A percentile compares a stretch with the other conserved stretches of the same genome.
phyloP scores from a whole-genome alignment of 2,113 vertebrate genomes.

The Cynopterus brachyotis region DNA sequence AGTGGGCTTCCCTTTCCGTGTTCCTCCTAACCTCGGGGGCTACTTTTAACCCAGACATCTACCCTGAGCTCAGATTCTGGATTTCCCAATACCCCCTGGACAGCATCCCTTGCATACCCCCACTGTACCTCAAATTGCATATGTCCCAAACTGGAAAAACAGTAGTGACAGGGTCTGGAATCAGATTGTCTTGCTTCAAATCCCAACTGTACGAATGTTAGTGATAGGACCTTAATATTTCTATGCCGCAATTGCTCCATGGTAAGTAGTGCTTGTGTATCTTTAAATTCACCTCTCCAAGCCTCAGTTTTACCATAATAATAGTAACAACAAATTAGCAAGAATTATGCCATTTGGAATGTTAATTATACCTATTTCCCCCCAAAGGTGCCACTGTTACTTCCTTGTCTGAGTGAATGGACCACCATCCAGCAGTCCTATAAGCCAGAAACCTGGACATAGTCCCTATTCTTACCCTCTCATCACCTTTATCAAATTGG shows the following conservation, averaged over 20 bases:
- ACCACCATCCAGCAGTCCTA: neutral
- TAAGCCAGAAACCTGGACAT: neutral
- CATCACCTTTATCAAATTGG: neutral
- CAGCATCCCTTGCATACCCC: neutral
- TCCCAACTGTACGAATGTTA: neutral
- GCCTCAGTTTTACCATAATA: neutral
- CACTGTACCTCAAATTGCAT: neutral
- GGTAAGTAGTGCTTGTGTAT: neutral
- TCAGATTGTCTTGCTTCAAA: neutral
- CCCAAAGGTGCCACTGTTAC: neutral
- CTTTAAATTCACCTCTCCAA: neutral
- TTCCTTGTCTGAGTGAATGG: neutral
- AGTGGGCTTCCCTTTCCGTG: neutral
- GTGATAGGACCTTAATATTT: neutral
- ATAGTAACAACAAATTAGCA: neutral
- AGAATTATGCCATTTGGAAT: neutral
- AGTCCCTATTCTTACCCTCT: neutral
- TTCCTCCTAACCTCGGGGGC: neutral
- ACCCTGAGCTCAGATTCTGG: neutral
- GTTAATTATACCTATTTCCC: neutral
- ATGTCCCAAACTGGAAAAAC: slow-evolving; percentile 1
- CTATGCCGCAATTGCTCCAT: neutral
- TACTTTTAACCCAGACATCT: neutral
- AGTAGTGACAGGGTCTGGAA: neutral
- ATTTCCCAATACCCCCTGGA: neutral